Evolutionary conservation across 2,888 invertebrate genomes (phyloP).

Genomic region (Trichacis sp.): DNA sequence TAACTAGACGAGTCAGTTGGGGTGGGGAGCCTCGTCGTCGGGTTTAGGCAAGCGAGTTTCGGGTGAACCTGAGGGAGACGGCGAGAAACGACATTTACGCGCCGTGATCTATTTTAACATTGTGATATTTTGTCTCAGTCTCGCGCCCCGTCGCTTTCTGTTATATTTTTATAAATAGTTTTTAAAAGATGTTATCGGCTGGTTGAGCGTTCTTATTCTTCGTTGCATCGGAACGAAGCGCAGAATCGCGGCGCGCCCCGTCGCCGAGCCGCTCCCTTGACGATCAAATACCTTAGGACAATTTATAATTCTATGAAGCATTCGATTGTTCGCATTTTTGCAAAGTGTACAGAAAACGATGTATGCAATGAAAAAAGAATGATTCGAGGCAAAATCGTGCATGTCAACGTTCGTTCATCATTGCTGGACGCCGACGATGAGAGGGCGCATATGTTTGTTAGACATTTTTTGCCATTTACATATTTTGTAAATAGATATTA

Average conservation of each 20-base stretch:
- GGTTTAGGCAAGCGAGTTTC: slow-evolving; percentile 42
- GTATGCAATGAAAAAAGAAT: slow-evolving; percentile 35
- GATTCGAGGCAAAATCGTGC: slow-evolving; percentile 21
- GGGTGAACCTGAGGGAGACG: slow-evolving; percentile 17
- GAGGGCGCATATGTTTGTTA: slow-evolving; percentile 57
- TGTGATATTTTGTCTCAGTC: slow-evolving; percentile 66
- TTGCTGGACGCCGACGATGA: slow-evolving; percentile 4
- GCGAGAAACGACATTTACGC: slow-evolving; percentile 56
- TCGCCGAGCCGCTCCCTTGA: slow-evolving; percentile 54
- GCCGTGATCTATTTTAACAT: slow-evolving; percentile 56
- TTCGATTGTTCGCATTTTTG: no score
- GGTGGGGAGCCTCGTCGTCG: slow-evolving; percentile 1
- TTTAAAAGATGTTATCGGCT: background rate
- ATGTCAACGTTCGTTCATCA: slow-evolving; percentile 26
- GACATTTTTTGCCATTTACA: slow-evolving; percentile 66
- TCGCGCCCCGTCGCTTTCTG: slow-evolving; percentile 38
- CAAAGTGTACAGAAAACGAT: slow-evolving; percentile 60
- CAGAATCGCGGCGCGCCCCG: slow-evolving; percentile 49
- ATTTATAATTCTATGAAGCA: slow-evolving; percentile 51
- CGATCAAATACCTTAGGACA: slow-evolving; percentile 52
- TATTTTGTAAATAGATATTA: slow-evolving; percentile 68
- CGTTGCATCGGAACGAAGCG: slow-evolving; percentile 49
- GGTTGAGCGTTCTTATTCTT: background rate
- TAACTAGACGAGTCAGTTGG: slow-evolving; percentile 55
- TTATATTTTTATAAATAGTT: slow-evolving; percentile 2